These are phyloP conservation scores for Metacarcinus magister DNA, from an alignment of 2,888 invertebrate genomes.

Conservation along the genomic window DNA sequence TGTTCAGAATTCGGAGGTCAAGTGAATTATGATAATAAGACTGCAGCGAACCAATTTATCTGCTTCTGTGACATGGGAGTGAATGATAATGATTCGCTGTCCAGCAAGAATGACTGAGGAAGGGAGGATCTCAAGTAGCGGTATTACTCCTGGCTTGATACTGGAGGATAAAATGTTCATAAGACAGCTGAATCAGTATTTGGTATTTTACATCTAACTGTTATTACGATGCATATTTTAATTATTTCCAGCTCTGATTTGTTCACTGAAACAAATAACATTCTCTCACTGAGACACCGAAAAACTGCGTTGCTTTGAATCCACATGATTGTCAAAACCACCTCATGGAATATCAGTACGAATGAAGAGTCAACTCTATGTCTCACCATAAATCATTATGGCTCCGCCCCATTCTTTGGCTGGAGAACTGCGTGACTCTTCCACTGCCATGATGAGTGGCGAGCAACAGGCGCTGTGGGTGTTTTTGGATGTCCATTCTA, in stretches of 20 bases:
- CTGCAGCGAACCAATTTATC: background rate
- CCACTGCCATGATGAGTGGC: background rate
- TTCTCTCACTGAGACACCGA: background rate
- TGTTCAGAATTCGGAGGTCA: background rate
- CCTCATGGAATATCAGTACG: background rate
- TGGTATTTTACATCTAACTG: background rate
- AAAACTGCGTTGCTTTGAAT: background rate
- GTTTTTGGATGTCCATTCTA: background rate
- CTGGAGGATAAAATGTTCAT: background rate
- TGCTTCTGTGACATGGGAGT: background rate
- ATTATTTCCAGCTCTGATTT: background rate
- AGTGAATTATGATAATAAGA: slow-evolving; percentile 6
- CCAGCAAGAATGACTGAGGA: background rate
- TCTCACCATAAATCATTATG: background rate
- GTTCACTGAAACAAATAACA: too few species aligned
- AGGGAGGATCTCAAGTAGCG: background rate
- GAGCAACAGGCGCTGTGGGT: background rate
- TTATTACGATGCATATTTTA: background rate
- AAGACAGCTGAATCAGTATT: background rate
- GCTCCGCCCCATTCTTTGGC: background rate
- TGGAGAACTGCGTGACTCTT: background rate
- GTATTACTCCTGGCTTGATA: background rate
- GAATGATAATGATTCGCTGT: background rate
- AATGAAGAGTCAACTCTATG: background rate
- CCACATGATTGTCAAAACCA: background rate